Percentiles rank a stretch among this genome's conserved stretches.
These are phyloP conservation scores for Macrosteles quadrilineatus DNA, from an alignment of 1,140 invertebrate genomes.

Conservation along the genomic window DNA sequence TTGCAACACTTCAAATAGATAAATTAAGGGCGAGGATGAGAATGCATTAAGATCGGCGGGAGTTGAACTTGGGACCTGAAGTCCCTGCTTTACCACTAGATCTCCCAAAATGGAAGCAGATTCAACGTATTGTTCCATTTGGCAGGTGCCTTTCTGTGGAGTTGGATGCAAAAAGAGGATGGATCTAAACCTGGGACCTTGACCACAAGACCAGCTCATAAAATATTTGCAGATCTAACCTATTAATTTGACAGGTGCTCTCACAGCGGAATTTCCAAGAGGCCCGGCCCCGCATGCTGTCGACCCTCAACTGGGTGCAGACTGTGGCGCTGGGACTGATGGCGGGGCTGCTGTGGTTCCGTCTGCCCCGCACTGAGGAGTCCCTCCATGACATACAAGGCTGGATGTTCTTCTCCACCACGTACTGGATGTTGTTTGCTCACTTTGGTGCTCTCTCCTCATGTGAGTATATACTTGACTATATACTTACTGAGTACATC, in stretches of 20 bases:
- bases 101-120: too few species aligned
- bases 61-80: too few species aligned
- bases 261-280: conserved; percentile 79
- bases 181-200: too few species aligned
- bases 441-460: conserved; percentile 79
- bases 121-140: too few species aligned
- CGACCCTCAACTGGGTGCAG: conserved; percentile 80
- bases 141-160: too few species aligned
- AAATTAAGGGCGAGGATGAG: too few species aligned
- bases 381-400: conserved; percentile 79
- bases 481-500: background rate
- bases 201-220: too few species aligned
- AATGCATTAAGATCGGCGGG: too few species aligned
- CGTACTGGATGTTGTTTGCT: conserved; percentile 86
- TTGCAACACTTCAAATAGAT: too few species aligned
- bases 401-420: conserved; percentile 86
- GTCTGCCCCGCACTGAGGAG: conserved; percentile 72
- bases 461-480: conserved; percentile 55
- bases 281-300: conserved; percentile 74
- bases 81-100: too few species aligned
- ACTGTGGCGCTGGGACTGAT: conserved; percentile 72
- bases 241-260: conserved; percentile 55
- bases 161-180: too few species aligned
- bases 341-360: conserved; percentile 79
- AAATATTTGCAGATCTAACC: too few species aligned